Percentiles rank a stretch among this genome's conserved stretches.
Conservation (phyloP, 2,113 vertebrate species). For the Cryptoleucopteryx plumbea region DNA sequence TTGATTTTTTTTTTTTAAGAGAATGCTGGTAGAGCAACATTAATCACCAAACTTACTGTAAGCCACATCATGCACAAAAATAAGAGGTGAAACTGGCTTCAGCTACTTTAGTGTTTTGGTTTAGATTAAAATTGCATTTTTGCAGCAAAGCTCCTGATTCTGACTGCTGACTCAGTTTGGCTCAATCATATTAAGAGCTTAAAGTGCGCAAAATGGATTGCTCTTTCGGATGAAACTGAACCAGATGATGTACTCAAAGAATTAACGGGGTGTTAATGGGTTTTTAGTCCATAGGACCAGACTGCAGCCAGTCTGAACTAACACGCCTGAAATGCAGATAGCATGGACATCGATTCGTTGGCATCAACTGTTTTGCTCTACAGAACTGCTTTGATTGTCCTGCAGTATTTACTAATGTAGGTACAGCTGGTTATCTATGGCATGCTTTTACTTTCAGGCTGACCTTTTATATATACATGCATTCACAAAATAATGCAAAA, state of each 20-base stretch:
- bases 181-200: not conserved
- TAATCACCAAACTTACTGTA: not conserved
- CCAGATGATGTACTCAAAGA: not conserved
- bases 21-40: not conserved
- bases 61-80: not conserved
- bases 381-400: not conserved
- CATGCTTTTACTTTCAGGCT: not conserved
- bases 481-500: not conserved
- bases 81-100: not conserved
- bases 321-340: not conserved
- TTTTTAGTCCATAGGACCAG: not conserved
- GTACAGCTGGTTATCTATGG: not conserved
- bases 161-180: not conserved
- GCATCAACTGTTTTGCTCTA: not conserved
- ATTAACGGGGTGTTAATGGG: rapidly evolving
- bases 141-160: not conserved
- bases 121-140: not conserved
- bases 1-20: not conserved
- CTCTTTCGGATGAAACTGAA: not conserved
- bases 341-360: rapidly evolving
- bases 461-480: rapidly evolving
- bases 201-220: not conserved
- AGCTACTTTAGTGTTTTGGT: not conserved
- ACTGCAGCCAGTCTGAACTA: not conserved
- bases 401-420: not conserved